These are phyloP conservation scores for Ranitomeya imitator DNA, from an alignment of 2,113 vertebrate genomes.

Conservation along the genomic window DNA sequence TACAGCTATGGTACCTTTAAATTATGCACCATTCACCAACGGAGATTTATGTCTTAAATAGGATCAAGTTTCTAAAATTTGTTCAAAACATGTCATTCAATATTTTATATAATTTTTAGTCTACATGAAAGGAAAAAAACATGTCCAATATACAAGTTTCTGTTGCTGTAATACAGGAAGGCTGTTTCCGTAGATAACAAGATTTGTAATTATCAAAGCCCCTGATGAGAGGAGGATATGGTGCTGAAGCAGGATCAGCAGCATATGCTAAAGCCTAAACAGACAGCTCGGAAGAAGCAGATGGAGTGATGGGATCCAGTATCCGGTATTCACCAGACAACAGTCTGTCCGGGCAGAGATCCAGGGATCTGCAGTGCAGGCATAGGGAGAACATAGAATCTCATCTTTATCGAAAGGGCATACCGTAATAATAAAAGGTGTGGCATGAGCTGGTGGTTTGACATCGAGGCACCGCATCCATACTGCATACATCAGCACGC, in stretches of 20 bases:
- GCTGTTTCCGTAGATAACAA: constrained; percentile 44
- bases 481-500: not conserved
- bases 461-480: not conserved
- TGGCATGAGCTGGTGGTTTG: not conserved
- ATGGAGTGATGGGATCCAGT: constrained; percentile 56
- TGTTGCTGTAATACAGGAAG: constrained; percentile 31
- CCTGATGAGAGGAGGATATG: constrained; percentile 49
- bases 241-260: constrained; percentile 50
- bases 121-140: not conserved
- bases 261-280: constrained; percentile 53
- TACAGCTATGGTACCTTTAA: too few relatives aligned
- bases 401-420: not conserved
- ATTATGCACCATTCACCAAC: not conserved
- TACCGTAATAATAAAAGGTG: constrained; percentile 12
- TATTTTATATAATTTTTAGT: not conserved
- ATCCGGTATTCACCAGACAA: constrained; percentile 54
- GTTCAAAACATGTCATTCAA: not conserved
- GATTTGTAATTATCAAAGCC: constrained; percentile 52
- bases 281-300: constrained; percentile 52
- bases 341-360: constrained; percentile 47
- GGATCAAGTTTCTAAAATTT: not conserved
- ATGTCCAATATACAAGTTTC: not conserved
- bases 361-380: constrained; percentile 43
- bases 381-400: not conserved
- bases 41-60: not conserved